These are phyloP conservation scores for Cylloceria caligata DNA, from an alignment of 2,888 invertebrate genomes.

Conservation along the genomic window DNA sequence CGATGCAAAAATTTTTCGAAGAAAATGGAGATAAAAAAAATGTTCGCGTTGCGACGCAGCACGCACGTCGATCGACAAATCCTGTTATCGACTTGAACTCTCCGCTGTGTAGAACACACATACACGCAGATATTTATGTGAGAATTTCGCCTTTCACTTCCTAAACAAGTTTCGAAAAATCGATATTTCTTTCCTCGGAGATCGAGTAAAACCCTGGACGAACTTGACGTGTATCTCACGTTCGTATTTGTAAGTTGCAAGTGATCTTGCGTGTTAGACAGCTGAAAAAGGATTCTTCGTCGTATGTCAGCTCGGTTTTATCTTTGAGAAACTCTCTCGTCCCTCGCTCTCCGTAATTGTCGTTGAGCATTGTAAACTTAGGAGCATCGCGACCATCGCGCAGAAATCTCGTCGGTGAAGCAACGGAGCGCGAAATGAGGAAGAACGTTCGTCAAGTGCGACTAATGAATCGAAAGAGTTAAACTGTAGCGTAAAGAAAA, in stretches of 20 bases:
- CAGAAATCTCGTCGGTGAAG: not conserved
- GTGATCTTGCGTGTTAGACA: slow-evolving; percentile 33
- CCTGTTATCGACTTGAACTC: slow-evolving; percentile 2
- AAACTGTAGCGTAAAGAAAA: not conserved
- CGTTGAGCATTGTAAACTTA: not conserved
- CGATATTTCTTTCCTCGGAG: not conserved
- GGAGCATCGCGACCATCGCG: not conserved
- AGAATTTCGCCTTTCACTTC: slow-evolving; percentile 9
- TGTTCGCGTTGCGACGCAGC: too few species aligned
- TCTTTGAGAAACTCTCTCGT: not conserved
- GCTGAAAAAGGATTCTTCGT: too few species aligned
- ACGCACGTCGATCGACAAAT: not conserved
- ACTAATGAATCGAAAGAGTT: slow-evolving; percentile 13
- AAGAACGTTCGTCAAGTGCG: not conserved
- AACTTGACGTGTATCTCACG: not conserved
- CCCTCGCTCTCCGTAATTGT: not conserved
- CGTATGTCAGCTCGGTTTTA: too few species aligned
- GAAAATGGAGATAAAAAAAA: not conserved
- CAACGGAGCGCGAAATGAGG: not conserved
- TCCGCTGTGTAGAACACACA: not conserved
- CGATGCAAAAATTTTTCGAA: not conserved
- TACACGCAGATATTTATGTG: not conserved
- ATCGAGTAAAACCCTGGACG: not conserved
- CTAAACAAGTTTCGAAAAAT: not conserved
- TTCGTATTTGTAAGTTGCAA: slow-evolving; percentile 4